Evolutionary conservation across 1,140 invertebrate genomes (phyloP).

Genomic region (Panulirus ornatus): DNA sequence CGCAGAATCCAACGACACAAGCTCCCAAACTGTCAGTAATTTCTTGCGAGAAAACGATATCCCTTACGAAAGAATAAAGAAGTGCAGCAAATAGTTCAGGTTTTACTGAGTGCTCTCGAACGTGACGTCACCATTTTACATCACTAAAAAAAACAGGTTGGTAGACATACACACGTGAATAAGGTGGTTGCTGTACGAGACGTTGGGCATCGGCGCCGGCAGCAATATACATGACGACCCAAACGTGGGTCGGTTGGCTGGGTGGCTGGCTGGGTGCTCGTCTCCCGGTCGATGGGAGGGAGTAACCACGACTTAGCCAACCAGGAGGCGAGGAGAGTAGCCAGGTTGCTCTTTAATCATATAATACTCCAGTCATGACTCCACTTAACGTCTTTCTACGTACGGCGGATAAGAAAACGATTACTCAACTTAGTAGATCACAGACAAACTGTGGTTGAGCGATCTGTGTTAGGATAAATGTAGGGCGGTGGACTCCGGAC

Average conservation of each 20-base stretch:
- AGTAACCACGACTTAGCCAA: too few relatives aligned
- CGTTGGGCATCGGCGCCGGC: neutral
- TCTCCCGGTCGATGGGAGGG: slow-evolving; percentile 10
- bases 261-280: neutral
- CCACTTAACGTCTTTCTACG: too few relatives aligned
- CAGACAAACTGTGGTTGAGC: too few relatives aligned
- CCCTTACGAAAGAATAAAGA: neutral
- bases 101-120: neutral
- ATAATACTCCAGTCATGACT: too few relatives aligned
- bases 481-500: too few relatives aligned
- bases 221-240: neutral
- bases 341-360: too few relatives aligned
- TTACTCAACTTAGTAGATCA: too few relatives aligned
- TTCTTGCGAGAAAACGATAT: neutral
- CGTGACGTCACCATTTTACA: neutral
- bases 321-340: too few relatives aligned
- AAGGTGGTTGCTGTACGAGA: slow-evolving; percentile 5
- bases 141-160: neutral
- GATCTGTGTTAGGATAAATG: too few relatives aligned
- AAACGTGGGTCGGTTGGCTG: neutral
- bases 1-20: neutral
- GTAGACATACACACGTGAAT: neutral
- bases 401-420: too few relatives aligned
- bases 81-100: neutral
- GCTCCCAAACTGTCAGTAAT: neutral